These are phyloP conservation scores for Zophobas atratus DNA, from an alignment of 1,140 invertebrate species.

Conservation along the genomic window DNA sequence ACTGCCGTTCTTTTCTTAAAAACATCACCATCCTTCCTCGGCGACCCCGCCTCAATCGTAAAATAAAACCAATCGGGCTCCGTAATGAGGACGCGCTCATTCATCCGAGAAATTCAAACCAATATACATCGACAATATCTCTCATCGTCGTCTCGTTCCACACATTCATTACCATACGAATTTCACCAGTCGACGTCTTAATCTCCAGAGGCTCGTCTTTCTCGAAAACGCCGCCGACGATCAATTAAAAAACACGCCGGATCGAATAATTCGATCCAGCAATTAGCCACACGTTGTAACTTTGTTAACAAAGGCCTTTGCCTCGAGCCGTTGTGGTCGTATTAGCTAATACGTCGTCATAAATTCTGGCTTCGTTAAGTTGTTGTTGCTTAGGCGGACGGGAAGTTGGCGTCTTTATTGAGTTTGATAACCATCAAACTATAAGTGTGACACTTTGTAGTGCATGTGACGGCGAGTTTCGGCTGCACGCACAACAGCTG, in stretches of 20 bases:
- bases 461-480: conserved; percentile 17
- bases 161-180: conserved; percentile 12
- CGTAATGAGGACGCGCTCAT: background rate
- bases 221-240: background rate
- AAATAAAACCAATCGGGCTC: background rate
- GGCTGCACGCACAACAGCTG: conserved; percentile 8
- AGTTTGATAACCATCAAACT: conserved; percentile 41
- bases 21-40: too few species aligned
- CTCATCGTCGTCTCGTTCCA: background rate
- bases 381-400: conserved; percentile 33
- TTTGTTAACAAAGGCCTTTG: conserved; percentile 11
- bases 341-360: conserved; percentile 30
- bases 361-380: conserved; percentile 39
- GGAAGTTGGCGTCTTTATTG: conserved; percentile 36
- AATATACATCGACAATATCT: background rate
- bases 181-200: background rate
- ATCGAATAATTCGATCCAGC: conserved; percentile 11
- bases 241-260: conserved; percentile 19
- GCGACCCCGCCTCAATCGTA: background rate
- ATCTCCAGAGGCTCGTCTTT: background rate
- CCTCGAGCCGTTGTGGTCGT: conserved; percentile 8
- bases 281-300: conserved; percentile 34
- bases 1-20: too few species aligned
- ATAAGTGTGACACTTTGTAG: conserved; percentile 36
- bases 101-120: conserved; percentile 9